Base-by-base conservation (phyloP, 2,113 vertebrate genomes). In the Tragelaphus buxtoni region DNA sequence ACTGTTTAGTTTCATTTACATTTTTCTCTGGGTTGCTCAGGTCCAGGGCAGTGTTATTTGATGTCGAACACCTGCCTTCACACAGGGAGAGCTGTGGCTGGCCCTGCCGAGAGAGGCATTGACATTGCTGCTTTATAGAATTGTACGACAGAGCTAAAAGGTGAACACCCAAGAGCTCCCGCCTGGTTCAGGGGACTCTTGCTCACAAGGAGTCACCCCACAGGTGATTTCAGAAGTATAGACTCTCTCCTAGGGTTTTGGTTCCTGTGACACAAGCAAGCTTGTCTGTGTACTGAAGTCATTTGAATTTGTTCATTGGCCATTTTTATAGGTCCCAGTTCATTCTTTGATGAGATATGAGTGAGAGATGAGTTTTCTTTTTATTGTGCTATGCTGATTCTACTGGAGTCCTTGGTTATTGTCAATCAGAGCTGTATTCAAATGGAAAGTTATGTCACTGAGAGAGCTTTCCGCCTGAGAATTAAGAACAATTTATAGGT, bases 1-100 rank as follows among this genome's bases (percentile, higher is more conserved):
- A 97, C 88, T 97, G 96, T 98, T 97, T 98, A 96, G 93, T 98
- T 97, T 96, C 95, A 96, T 94, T 94, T 97, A 97, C 97, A 96
- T 97, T 96, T 98, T 97, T 81, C 92, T 84, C 92, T 45, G 84
- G 51, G 47, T 63, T 97, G 88, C 65, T 96, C 89, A 89, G 95
- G 96, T 97, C 92, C 58, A 5, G 95, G 85, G 74, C 92, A 96
- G 97, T 98, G 98, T 98, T 97, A 94, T 90, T 97, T 98, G 97
- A 98, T 96, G 95, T 61, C 90, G 92, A 97, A 97, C 97, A 98
- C 98, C 97, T 98, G 97, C 77, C 92, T 89, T 32, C 76, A 51
- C 58, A 53, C 84, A 81, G 26, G 24, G 56, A 94, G 65, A 3
- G 28, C 32, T 6, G 39, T 35, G 11, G 87, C 61, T 9, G 30